Evolutionary conservation across 2,797 vertebrate species (phyloP).

Genomic region (Pithecia hirsuta): DNA sequence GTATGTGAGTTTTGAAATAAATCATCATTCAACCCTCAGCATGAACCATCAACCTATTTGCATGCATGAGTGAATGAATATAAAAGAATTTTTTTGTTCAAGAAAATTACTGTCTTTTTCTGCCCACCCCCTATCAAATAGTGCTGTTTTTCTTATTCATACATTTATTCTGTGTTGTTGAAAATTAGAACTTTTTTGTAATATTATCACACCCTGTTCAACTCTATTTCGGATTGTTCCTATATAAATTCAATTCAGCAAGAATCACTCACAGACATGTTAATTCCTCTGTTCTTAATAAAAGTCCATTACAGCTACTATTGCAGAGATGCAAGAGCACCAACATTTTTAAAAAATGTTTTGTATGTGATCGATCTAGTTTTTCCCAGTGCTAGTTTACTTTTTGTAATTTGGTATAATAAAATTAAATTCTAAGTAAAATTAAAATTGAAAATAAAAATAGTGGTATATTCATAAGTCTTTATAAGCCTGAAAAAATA

Average conservation of each 20-base stretch:
- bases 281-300: conserved; percentile 37
- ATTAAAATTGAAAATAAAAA: conserved; percentile 72
- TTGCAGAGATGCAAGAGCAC: neutral
- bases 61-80: conserved; percentile 62
- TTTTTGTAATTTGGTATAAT: conserved; percentile 68
- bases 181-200: conserved; percentile 52
- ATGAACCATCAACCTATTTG: conserved; percentile 70
- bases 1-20: conserved; percentile 69
- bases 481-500: neutral
- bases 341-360: neutral
- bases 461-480: conserved; percentile 2
- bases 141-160: conserved; percentile 64
- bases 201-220: neutral
- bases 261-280: neutral
- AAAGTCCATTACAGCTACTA: conserved; percentile 42
- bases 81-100: conserved; percentile 44
- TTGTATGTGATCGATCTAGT: neutral
- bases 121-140: conserved; percentile 5
- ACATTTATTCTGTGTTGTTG: conserved; percentile 59
- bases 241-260: neutral
- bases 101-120: conserved; percentile 19
- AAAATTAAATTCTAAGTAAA: conserved; percentile 67
- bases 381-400: conserved; percentile 25
- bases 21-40: conserved; percentile 66
- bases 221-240: conserved; percentile 49